phyloP scores from a whole-genome alignment of 2,797 vertebrate genomes.

The Balearica regulorum region DNA sequence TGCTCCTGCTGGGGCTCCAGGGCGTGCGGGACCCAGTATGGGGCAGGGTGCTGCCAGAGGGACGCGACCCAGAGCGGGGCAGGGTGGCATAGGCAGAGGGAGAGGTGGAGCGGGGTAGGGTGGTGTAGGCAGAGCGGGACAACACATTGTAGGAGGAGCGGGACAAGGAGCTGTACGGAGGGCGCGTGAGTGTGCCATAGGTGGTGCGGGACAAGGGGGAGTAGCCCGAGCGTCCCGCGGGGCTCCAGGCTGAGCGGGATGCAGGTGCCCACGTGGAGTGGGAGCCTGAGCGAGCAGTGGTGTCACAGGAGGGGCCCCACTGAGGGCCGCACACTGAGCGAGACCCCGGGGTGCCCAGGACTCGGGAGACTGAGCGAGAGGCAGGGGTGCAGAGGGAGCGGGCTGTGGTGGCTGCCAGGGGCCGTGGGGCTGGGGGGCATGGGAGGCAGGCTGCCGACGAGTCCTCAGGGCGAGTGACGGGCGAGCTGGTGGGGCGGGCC shows the following conservation, averaged over 20 bases:
- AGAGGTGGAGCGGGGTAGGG: constrained; percentile 16
- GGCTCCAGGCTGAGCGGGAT: background rate
- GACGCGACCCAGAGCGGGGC: background rate
- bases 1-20: constrained; percentile 26
- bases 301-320: constrained; percentile 8
- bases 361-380: background rate
- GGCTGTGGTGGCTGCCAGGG: background rate
- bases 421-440: accelerated
- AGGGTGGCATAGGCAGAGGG: constrained; percentile 19
- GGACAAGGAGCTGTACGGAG: constrained; percentile 9
- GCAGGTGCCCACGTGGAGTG: background rate
- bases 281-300: background rate
- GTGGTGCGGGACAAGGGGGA: background rate
- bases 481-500: background rate
- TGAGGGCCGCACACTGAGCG: constrained; percentile 10
- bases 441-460: background rate
- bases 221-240: background rate
- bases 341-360: background rate
- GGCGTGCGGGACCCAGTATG: background rate
- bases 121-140: background rate
- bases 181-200: background rate
- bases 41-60: background rate
- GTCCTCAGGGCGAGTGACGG: background rate
- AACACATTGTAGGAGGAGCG: constrained; percentile 2
- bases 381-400: background rate